Base-by-base conservation (phyloP, 2,797 vertebrate species). In the Phrynocephalus guinanensis region DNA sequence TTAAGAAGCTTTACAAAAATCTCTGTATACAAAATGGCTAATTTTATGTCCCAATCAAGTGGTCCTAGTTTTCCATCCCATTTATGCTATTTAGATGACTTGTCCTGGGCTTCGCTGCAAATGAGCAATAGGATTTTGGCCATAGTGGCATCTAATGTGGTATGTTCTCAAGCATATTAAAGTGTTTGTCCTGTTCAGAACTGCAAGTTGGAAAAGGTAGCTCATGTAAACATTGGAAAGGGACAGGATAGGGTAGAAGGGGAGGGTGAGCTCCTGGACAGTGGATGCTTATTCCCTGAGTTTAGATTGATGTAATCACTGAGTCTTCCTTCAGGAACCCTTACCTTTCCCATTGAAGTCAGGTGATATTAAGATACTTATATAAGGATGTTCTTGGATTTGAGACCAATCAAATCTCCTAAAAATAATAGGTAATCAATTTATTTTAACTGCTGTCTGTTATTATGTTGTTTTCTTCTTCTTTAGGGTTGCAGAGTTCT, bases 401-500 rank as follows among this genome's bases (percentile, higher is more conserved):
- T 67, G 63, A 28, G n/a, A 5, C 20, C 6, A 18, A 30, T 75
- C 33, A 75, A 44, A 38, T 75, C 3, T 38, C 30, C 30, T 75
- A 20, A 5, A 75, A 44, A 77, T 77, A 77, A 48, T 77, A 10
- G 44, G 38, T 9, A 38, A 22, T 22, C 22, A 26, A 77, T 4
- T 26, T 70, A 28, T 28, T 70, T 70, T 70, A 70, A 70, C 48
- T 72, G 16, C n/a, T 50, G 22, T 71, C 38, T 20, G 9, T 80
- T 86, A 44, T 91, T 20, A 63, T 70, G 10, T 89, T 30, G 52
- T 79, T 4, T 82, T 88, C 85, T 90, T 82, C 92, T 93, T 80
- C 89, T 89, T 86, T 93, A 99, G 98, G 99, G 99, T 88, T 98
- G 98, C 94, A 97, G 97, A 50, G 99, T 99, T 89, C 97, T 99